phyloP scores from a whole-genome alignment of 1,140 invertebrate genomes.

The Diabrotica virgifera region DNA sequence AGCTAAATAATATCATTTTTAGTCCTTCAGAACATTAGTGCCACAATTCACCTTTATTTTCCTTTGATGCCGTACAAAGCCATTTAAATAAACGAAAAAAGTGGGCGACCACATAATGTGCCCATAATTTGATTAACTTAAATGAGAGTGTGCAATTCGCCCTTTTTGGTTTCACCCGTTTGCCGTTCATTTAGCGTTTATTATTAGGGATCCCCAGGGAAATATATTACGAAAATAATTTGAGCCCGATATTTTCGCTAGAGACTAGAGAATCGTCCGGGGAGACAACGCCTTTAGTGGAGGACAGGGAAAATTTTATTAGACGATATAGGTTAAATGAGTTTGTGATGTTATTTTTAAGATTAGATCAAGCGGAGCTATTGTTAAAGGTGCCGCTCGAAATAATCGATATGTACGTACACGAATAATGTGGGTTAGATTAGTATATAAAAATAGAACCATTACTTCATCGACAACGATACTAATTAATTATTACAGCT shows the following conservation, averaged over 20 bases:
- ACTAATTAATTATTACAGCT: too few relatives aligned
- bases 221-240: slow-evolving; percentile 3
- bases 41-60: too few relatives aligned
- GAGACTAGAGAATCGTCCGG: not conserved
- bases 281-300: not conserved
- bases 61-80: too few relatives aligned
- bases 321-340: not conserved
- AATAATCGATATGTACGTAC: too few relatives aligned
- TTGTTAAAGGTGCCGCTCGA: too few relatives aligned
- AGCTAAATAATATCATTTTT: too few relatives aligned
- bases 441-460: too few relatives aligned
- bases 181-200: not conserved
- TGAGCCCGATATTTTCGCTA: not conserved
- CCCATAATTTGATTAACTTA: not conserved
- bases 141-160: not conserved
- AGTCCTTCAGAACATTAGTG: too few relatives aligned
- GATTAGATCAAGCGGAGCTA: not conserved
- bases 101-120: too few relatives aligned
- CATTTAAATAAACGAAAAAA: too few relatives aligned
- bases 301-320: not conserved
- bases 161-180: not conserved
- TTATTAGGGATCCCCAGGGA: not conserved
- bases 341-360: not conserved
- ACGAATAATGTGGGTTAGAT: too few relatives aligned
- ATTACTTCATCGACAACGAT: too few relatives aligned